phyloP scores from a whole-genome alignment of 2,797 vertebrate genomes.

The Scolopax rusticola region DNA sequence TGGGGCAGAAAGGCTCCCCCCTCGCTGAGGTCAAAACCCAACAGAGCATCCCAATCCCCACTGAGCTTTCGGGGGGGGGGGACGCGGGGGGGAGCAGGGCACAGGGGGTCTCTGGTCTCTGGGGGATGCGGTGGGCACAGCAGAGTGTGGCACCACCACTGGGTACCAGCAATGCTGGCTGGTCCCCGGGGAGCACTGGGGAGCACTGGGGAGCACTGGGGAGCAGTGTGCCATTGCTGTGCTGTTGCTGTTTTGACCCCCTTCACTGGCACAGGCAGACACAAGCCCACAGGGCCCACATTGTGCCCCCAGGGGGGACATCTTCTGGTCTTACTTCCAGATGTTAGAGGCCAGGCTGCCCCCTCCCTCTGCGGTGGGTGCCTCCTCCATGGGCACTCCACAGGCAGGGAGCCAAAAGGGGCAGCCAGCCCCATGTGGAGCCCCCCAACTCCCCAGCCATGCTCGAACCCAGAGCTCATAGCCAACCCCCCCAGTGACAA shows the following conservation, averaged over 20 bases:
- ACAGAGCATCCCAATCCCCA: background rate
- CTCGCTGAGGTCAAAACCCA: background rate
- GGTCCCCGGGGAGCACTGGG: background rate
- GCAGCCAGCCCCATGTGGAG: background rate
- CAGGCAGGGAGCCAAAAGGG: background rate
- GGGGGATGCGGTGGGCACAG: background rate
- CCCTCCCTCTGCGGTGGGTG: background rate
- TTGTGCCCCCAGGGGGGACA: accelerated
- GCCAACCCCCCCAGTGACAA: accelerated
- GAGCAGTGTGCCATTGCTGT: accelerated
- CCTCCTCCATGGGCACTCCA: background rate
- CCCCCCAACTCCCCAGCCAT: background rate
- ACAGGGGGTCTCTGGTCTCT: accelerated
- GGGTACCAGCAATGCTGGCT: background rate
- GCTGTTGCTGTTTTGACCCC: background rate
- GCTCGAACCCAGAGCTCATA: accelerated
- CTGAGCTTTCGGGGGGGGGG: background rate
- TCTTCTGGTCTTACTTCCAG: background rate
- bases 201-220: background rate
- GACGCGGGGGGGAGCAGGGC: too few species aligned
- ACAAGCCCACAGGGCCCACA: accelerated
- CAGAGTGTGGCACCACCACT: accelerated
- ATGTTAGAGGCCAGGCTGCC: background rate
- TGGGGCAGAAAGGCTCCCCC: accelerated
- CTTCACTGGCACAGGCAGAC: background rate